Base-by-base conservation (phyloP, 2,888 invertebrate genomes). In the Trachelus stipa region DNA sequence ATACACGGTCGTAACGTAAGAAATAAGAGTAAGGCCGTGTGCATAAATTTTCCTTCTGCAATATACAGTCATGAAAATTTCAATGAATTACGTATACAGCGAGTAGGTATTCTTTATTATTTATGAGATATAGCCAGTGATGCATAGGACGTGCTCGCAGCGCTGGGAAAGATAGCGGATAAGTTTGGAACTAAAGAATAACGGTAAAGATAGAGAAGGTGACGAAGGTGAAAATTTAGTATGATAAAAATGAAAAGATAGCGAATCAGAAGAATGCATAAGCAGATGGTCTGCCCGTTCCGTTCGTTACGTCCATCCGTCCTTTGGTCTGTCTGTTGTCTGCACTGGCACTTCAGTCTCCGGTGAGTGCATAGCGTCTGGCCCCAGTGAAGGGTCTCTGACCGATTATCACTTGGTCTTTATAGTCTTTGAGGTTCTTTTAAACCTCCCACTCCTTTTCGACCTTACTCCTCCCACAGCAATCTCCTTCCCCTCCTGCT, bases 351-450 rank as follows among this genome's bases (percentile, higher is more conserved):
- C 81, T 82, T 81, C 81, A 80, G 83, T 82, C 81, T 82, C 81
- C 81, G 79, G 83, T 83, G 82, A 84, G 83, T 82, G 86, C 86
- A 86, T 85, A 83, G 85, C 82, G 84, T 85, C 88, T 86, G 86
- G 87, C 84, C 88, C 85, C 86, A 83, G 84, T 83, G 83, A 85
- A 86, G 87, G 88, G 87, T 88, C 89, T 88, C 88, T 88, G 89
- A 88, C 89, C 89, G 89, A 89, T 89, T 89, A 88, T 89, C 89
- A 88, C 88, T 87, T 87, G 86, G 87, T 87, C 88, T 87, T 87
- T 87, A 87, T 87, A 84, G 82, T 86, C 88, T 88, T 88, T 88
- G 87, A 88, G 86, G 86, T 85, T 88, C 87, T 87, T 88, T 87
- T 85, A 86, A 84, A 83, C 76, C 76, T 74, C 78, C 74, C 78